Base-by-base conservation (phyloP, 2,797 vertebrate species). In the Prionace glauca region DNA sequence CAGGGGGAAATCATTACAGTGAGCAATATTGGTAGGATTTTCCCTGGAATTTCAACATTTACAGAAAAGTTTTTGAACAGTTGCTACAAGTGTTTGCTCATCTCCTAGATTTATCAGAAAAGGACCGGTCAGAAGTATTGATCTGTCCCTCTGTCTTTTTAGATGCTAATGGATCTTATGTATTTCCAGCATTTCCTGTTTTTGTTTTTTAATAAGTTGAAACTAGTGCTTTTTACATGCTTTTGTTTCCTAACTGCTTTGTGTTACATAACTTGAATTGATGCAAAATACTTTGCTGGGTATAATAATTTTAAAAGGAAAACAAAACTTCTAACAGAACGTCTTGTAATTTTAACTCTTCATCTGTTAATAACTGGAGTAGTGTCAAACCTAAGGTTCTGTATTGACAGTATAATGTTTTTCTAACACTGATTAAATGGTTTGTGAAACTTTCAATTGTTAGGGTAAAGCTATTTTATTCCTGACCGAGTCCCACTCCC, bases 341-440 rank as follows among this genome's bases (percentile, higher is more conserved):
- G 36, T 9, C 32, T 67, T 92, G 20, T 67, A 92, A 69, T 69
- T 92, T 41, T 92, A 92, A 92, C 62, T 62, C 60, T 67, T 45
- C n/a, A 92, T 92, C 62, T 69, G 90, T n/a, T 92, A 69, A 67
- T 92, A 32, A 92, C n/a, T 36, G 36, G 65, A 92, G 62, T 92
- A n/a, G 62, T 18, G 9, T 92, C n/a, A 16, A 67, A 88, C 87
- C 24, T 5, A 90, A 60, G 29, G 87, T 90, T 32, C 56, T 60
- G 12, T 62, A n/a, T 18, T 62, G 87, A 32, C 56, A 90, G 29
- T 60, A 32, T 36, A 32, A 18, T 62, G 20, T 92, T 67, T 62
- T n/a, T 90, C 32, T 92, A 69, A 92, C 65, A 67, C n/a, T 36
- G 65, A 92, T 92, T 92, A 92, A 92, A 92, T 9, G 26, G 60